Base-by-base conservation (phyloP, 2,797 vertebrate genomes). In the Margarornis squamiger region DNA sequence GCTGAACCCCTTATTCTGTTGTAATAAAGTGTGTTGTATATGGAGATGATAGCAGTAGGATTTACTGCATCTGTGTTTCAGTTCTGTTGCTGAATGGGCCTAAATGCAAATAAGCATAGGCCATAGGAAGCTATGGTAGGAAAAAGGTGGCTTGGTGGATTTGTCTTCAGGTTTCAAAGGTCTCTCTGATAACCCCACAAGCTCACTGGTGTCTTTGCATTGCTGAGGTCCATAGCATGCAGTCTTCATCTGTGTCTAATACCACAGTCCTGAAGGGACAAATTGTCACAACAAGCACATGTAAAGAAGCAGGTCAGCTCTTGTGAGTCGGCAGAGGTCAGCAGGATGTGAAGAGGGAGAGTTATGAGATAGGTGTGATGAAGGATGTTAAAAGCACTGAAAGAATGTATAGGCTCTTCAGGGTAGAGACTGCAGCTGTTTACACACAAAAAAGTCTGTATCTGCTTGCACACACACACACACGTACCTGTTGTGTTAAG, bases 1-100 rank as follows among this genome's bases (percentile, higher is more conserved):
- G 97, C 95, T 91, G 96, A 98, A 97, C 97, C 93, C 89, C 92
- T 95, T 96, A 96, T 96, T 97, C 92, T 97, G 89, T 94, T 91
- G 91, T 89, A 96, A 97, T 96, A 97, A 97, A 97, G 93, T 95
- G 71, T 91, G 92, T 83, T 88, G 87, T 95, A 91, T 95, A 70
- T 86, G 76, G 93, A 84, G 80, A 92, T 86, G 95, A 93, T 95
- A 93, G 94, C 63, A 83, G 92, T 63, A 74, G 96, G 96, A 95
- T 97, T 97, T 96, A 77, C 51, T 38, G 94, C 24, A 23, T 96
- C 94, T 97, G 67, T 97, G 93, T 97, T 97, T 96, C 77, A 91
- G 91, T 77, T 86, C 77, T 81, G 84, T 78, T 77, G 77, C 88
- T 96, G 93, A 96, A 91, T 73, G 91, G 85, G 41, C 86, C 86